Base-by-base conservation (phyloP, 2,888 invertebrate species). In the Drosophila parthenogenetica region DNA sequence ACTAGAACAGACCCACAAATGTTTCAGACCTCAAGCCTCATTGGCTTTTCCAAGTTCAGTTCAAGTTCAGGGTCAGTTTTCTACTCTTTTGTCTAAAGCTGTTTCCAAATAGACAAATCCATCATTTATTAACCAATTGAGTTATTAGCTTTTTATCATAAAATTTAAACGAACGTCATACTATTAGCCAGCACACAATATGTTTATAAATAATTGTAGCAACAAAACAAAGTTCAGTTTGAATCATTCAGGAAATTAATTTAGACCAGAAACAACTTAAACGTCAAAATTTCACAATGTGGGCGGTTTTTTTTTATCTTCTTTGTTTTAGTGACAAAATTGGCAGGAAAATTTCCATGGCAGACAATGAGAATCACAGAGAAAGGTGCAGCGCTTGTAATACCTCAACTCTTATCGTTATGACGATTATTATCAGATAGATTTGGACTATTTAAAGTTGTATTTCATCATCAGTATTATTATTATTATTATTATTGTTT, bases 11-110 rank as follows among this genome's bases (percentile, higher is more conserved):
- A 39, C 48, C n/a, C 43, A 57, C 25, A 59, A 73, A 66, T 19
- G 55, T 42, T 25, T 25, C 2, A 51, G 37, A 62, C 55, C 10
- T 49, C 37, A 43, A 70, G 75, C 66, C 29, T 29, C 58, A 75
- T 61, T 79, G 79, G 74, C 75, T 73, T 76, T 78, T 65, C 74
- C 64, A 62, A 46, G 54, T 55, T 75, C 46, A 72, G 82, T 77
- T 86, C 83, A 83, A 83, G 83, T 83, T 83, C 83, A 83, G 87
- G 88, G 83, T 72, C 83, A 77, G 37, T 81, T 64, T 72, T 29
- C 43, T 42, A 57, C 45, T 66, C 16, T 35, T 22, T 54, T 35
- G 29, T 29, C 29, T 37, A 13, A 39, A 39, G 43, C 53, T 45
- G 48, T 46, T 48, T 49, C 51, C 39, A 39, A 39, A 53, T 65